phyloP scores from a whole-genome alignment of 2,888 invertebrate species.

The Choreutis nemorana region DNA sequence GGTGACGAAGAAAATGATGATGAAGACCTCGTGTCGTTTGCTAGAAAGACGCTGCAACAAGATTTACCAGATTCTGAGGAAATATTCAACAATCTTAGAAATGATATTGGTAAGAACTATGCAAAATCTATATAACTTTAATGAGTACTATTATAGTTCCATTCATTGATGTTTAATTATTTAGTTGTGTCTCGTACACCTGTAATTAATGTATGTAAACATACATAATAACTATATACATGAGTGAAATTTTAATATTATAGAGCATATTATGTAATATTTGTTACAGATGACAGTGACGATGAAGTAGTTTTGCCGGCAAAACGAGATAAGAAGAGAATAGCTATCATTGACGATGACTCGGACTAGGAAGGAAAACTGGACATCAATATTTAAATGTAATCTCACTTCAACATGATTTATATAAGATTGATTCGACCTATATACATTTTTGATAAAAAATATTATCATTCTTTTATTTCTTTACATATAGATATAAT shows the following conservation, averaged over 20 bases:
- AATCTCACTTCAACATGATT: too few relatives aligned
- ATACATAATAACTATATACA: background rate
- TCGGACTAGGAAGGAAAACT: constrained; percentile 31
- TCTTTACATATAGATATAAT: too few relatives aligned
- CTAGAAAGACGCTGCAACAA: constrained; percentile 45
- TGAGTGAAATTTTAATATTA: background rate
- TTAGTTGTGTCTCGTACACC: too few relatives aligned
- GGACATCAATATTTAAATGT: too few relatives aligned
- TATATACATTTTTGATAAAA: too few relatives aligned
- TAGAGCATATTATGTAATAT: background rate
- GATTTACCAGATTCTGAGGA: constrained; percentile 50
- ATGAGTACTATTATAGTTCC: background rate
- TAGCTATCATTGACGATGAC: constrained; percentile 47
- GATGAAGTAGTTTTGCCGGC: constrained; percentile 28
- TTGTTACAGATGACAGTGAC: constrained; percentile 35
- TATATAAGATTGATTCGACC: too few relatives aligned
- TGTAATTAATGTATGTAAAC: too few relatives aligned
- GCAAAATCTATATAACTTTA: background rate
- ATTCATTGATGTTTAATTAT: background rate
- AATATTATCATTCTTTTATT: too few relatives aligned
- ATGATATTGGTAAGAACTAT: constrained; percentile 30
- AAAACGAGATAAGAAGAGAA: constrained; percentile 33
- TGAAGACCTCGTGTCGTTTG: constrained; percentile 49
- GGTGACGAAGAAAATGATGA: constrained; percentile 20
- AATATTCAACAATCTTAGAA: constrained; percentile 28